Percentiles rank a stretch among this genome's conserved stretches.
Evolutionary conservation across 2,888 invertebrate genomes (phyloP).

Genomic region (Corythucha ciliata): DNA sequence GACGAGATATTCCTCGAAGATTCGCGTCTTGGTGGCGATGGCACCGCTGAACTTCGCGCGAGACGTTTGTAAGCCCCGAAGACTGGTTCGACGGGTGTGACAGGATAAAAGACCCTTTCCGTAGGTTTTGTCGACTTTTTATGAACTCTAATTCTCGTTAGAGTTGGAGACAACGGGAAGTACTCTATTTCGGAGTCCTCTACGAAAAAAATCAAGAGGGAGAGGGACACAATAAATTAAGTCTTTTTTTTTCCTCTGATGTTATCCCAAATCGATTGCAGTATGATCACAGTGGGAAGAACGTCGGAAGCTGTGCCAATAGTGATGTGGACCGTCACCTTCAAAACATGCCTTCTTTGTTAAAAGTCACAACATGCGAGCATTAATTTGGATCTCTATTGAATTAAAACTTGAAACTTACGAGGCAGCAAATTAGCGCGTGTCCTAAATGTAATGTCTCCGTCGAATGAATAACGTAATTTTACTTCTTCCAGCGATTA

Average conservation of each 20-base stretch:
- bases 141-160: conserved; percentile 69
- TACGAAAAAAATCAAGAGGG: conserved; percentile 41
- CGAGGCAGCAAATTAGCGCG: too few species aligned
- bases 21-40: conserved; percentile 59
- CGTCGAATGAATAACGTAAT: too few species aligned
- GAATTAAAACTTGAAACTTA: too few species aligned
- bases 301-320: conserved; percentile 24
- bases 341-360: conserved; percentile 31
- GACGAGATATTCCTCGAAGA: conserved; percentile 66
- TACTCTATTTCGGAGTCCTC: conserved; percentile 71
- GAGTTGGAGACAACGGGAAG: conserved; percentile 68
- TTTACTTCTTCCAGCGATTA: too few species aligned
- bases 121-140: conserved; percentile 44
- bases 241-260: conserved; percentile 1
- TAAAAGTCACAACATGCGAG: not conserved
- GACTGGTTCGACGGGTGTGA: conserved; percentile 42
- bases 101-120: conserved; percentile 56
- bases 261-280: not conserved
- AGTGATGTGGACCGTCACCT: conserved; percentile 33
- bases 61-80: conserved; percentile 15
- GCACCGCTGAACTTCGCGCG: conserved; percentile 28
- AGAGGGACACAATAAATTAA: conserved; percentile 5
- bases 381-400: too few species aligned
- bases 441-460: too few species aligned
- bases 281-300: not conserved